Conservation (phyloP, 2,113 vertebrate species). For the Leucoraja erinaceus region DNA sequence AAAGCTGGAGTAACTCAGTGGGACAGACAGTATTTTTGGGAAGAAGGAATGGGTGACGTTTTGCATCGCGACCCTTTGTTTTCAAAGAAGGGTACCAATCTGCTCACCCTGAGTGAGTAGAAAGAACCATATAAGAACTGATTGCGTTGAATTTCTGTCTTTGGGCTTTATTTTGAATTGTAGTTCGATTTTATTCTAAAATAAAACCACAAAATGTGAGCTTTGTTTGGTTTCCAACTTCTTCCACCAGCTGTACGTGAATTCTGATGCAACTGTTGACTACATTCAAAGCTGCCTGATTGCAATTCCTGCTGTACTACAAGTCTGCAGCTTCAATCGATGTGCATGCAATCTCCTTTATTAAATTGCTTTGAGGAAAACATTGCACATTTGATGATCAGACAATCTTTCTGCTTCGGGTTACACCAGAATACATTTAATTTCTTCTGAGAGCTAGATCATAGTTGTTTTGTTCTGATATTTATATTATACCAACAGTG, state of each 20-base stretch:
- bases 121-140: neutral
- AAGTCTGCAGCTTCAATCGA: neutral
- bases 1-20: too few relatives aligned
- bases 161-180: neutral
- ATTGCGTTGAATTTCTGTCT: neutral
- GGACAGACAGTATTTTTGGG: too few relatives aligned
- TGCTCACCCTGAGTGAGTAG: neutral
- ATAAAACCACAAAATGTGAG: neutral
- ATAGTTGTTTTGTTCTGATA: neutral
- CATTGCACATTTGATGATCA: neutral
- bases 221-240: neutral
- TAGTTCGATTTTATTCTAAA: neutral
- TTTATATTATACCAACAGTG: neutral
- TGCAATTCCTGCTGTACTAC: neutral
- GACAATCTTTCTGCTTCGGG: neutral
- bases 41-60: too few relatives aligned
- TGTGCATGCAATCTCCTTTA: neutral
- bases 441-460: neutral
- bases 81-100: neutral
- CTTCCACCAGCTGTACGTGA: neutral
- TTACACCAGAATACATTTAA: neutral
- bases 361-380: neutral
- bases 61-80: neutral
- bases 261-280: neutral
- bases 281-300: neutral